A percentile compares a stretch with the other conserved stretches of the same genome.
phyloP scores from a whole-genome alignment of 2,113 vertebrate genomes.

The Petromus typicus region DNA sequence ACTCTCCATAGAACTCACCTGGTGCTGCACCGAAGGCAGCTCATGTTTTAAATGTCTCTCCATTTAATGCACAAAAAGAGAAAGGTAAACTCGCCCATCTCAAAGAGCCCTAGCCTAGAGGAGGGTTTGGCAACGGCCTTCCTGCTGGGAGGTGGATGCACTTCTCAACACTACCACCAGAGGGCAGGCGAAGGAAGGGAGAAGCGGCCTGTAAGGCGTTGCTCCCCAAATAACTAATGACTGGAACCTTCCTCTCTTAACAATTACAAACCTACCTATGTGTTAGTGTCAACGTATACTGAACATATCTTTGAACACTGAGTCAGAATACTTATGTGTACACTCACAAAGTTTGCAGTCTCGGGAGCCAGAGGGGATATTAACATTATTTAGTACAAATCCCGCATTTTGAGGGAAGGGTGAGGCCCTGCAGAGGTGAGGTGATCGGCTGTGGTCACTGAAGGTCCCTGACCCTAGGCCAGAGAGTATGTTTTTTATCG shows the following conservation, averaged over 20 bases:
- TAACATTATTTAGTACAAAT: not conserved
- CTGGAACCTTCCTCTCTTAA: not conserved
- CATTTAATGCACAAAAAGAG: not conserved
- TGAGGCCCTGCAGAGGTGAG: not conserved
- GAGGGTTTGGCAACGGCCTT: no score
- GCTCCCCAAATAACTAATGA: not conserved
- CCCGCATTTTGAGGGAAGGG: not conserved
- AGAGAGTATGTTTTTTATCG: not conserved
- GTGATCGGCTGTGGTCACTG: not conserved
- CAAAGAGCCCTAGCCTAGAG: not conserved
- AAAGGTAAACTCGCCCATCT: not conserved
- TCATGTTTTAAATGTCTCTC: constrained; percentile 10
- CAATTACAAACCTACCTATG: not conserved
- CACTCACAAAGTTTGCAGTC: not conserved
- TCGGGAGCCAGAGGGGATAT: not conserved
- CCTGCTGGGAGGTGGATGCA: not conserved
- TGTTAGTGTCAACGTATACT: not conserved
- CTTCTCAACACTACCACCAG: constrained; percentile 61
- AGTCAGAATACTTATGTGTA: not conserved
- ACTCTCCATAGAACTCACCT: constrained; percentile 12
- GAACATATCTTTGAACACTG: not conserved
- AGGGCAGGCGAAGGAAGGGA: constrained; percentile 72
- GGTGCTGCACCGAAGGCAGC: not conserved
- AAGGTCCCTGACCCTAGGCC: not conserved
- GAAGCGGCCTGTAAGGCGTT: not conserved